Percentiles rank a stretch among this genome's conserved stretches.
Conservation (phyloP, 2,797 vertebrate species). For the Schizopygopsis pylzovi region DNA sequence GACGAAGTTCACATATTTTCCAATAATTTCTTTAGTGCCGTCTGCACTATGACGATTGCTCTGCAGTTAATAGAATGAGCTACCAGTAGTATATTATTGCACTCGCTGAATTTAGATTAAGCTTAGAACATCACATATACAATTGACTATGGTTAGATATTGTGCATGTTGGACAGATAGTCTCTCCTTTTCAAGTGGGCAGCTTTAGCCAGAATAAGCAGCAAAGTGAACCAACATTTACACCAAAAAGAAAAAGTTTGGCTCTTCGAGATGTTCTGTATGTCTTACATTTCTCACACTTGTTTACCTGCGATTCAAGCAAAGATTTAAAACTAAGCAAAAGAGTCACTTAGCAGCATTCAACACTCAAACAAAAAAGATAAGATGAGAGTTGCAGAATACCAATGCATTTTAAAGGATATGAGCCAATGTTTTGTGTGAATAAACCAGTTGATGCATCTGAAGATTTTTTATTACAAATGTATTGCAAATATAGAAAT, state of each 20-base stretch:
- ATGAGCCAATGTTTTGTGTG: not conserved
- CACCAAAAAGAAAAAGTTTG: not conserved
- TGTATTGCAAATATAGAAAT: constrained; percentile 89
- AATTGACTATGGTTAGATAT: not conserved
- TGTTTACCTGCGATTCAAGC: not conserved
- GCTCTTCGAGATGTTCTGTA: not conserved
- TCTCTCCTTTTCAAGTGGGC: not conserved
- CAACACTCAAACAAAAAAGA: not conserved
- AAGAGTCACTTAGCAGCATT: not conserved
- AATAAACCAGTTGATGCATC: constrained; percentile 32
- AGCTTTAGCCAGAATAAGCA: constrained; percentile 10
- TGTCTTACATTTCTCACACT: not conserved
- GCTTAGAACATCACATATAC: not conserved
- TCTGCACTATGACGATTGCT: too few species aligned
- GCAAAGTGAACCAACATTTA: not conserved
- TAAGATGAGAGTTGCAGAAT: not conserved
- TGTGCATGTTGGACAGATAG: not conserved
- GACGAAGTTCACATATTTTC: not conserved
- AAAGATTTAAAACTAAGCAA: not conserved
- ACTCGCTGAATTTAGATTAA: not conserved
- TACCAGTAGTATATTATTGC: too few species aligned
- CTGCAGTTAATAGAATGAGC: not conserved
- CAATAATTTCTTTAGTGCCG: not conserved
- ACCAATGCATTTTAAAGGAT: not conserved
- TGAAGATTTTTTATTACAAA: constrained; percentile 74